Evolutionary conservation across 2,797 vertebrate species (phyloP).

Genomic region (Gallinago solitaria): DNA sequence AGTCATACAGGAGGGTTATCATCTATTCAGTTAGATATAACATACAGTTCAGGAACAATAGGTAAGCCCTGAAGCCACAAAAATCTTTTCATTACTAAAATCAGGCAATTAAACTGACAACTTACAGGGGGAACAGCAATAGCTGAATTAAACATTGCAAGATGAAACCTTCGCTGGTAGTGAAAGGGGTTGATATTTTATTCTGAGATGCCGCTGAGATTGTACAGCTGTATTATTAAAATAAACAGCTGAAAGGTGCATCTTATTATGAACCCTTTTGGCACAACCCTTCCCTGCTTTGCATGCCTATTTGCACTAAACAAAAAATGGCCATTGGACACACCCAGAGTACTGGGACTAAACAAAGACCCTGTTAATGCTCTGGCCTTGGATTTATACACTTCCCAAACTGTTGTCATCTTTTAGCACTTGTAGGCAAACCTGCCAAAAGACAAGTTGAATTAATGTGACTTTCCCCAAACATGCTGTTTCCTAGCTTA

Average conservation of each 20-base stretch:
- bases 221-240: constrained; percentile 55
- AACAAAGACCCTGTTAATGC: not conserved
- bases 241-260: constrained; percentile 53
- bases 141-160: constrained; percentile 64
- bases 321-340: not conserved
- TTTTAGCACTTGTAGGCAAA: not conserved
- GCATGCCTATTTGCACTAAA: constrained; percentile 31
- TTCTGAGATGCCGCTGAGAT: not conserved
- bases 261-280: not conserved
- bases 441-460: not conserved
- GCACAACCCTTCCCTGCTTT: not conserved
- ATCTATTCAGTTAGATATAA: constrained; percentile 2
- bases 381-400: not conserved
- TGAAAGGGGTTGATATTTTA: constrained; percentile 46
- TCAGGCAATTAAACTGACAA: constrained; percentile 47
- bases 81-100: constrained; percentile 46
- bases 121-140: not conserved
- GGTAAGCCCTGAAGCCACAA: constrained; percentile 24
- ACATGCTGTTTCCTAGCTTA: not conserved
- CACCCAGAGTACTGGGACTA: not conserved
- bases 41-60: not conserved
- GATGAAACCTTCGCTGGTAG: constrained; percentile 45
- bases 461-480: not conserved
- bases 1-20: constrained; percentile 21
- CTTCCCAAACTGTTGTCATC: not conserved